Base-by-base conservation (phyloP, 1,140 invertebrate genomes). In the Drosophila pseudoananassae region DNA sequence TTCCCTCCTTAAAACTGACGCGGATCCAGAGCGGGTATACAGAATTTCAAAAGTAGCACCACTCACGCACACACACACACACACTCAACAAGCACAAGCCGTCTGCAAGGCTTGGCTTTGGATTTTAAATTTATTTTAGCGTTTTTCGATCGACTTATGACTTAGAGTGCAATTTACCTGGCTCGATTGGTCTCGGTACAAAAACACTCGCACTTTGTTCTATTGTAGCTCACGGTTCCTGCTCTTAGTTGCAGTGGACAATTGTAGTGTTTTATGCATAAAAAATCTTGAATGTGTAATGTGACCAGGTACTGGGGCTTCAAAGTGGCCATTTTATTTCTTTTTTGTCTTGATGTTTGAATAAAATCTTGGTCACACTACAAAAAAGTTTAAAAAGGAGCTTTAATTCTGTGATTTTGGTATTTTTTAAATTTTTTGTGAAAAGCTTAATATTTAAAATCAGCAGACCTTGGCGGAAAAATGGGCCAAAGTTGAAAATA, bases 11-110 rank as follows among this genome's bases (percentile, higher is more conserved):
- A 36, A 56, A 59, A 38, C 46, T 61, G 45, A 77, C 78, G 74
- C 84, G 64, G 63, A 70, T 77, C 66, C 60, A 88, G 74, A 88
- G 82, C 82, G 82, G 74, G 85, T 87, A 88, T 87, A 87, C 69
- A 87, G 83, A 87, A 85, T 82, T 85, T 85, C 78, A 85, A 85
- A 73, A 82, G 75, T 64, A 66, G 58, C 63, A 73, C 54, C 80
- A 84, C 80, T 84, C 73, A 76, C 69, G 71, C 69, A 73, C 78
- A 70, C 70, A 74, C 64, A 76, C 73, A 70, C 75, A 75, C 57
- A 71, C 57, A 58, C 38, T 50, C 49, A 78, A 4, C 73, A 84
- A 69, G 63, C 78, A 76, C 73, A 85, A 66, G 58, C 45, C 45
- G 61, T 65, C 70, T 70, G 83, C 74, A 63, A 76, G 82, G 79